Evolutionary conservation across 2,888 invertebrate species (phyloP), one percentile per base, ranked within the genome.

Genomic region (Leptinotarsa rubiginosa): DNA sequence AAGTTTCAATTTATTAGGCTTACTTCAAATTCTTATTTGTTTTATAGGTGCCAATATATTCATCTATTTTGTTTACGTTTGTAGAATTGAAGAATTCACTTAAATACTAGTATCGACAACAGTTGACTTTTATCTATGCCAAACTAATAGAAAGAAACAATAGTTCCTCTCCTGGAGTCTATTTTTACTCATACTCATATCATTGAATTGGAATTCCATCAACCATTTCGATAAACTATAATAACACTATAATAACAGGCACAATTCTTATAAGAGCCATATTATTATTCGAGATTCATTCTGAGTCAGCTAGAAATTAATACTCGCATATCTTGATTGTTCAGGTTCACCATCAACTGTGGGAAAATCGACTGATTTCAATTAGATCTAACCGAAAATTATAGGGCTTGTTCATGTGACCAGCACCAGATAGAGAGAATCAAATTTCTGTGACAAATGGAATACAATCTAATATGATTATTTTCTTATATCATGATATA

Each of bases 311-410:
- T 56, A 20, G 13, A 56, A 22, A 56, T 20, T 56, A 12, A 56
- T 20, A 31, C 31, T 31, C 7, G 1, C 7, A 20, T n/a, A 18
- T 7, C 10, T 22, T 56, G 56, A 56, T 56, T 56, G 56, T 56
- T 56, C 12, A 22, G 10, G 56, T 56, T 18, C 18, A 1, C 3
- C 20, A 18, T 56, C 22, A 20, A 7, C 20, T 56, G 56, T 56
- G 56, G 56, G 56, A 56, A 56, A 56, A 56, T 56, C 20, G 1
- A 16, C 50, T 50, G 56, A 56, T 20, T 56, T 56, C 56, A 56
- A 56, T 56, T 56, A 56, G 56, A 56, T 20, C 56, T 22, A 12
- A 15, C 50, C n/a, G 4, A 41, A 22, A 56, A 56, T 56, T 22
- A 56, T 56, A 22, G 56, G 12, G 56, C 56, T 22, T 13, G 25